Evolutionary conservation across 1,140 invertebrate genomes (phyloP).

Genomic region (Macrosteles quadrilineatus): DNA sequence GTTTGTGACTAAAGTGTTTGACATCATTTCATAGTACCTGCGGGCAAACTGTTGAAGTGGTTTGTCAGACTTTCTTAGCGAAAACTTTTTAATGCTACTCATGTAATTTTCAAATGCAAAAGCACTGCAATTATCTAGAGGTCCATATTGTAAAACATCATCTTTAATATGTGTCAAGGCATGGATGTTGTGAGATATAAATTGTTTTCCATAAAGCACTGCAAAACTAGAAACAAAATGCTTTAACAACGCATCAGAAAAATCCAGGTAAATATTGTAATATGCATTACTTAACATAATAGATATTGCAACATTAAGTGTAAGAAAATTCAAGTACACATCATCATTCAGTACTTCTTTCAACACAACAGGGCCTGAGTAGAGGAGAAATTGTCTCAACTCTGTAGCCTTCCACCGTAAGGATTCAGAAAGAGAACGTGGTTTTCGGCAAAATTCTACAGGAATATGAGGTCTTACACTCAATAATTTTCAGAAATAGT

Average conservation of each 20-base stretch:
- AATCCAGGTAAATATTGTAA: conserved; percentile 12
- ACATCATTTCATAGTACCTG: too few relatives aligned
- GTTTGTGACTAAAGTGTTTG: too few relatives aligned
- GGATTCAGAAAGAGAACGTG: too few relatives aligned
- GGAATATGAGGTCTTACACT: too few relatives aligned
- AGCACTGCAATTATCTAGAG: conserved; percentile 46
- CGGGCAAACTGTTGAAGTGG: too few relatives aligned
- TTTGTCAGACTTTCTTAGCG: too few relatives aligned
- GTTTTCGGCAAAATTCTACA: too few relatives aligned
- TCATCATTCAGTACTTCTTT: conserved; percentile 9
- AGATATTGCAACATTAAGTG: conserved; percentile 24
- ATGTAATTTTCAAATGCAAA: conserved; percentile 53
- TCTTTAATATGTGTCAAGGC: conserved; percentile 45
- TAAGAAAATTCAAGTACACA: conserved; percentile 32
- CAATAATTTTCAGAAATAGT: too few relatives aligned
- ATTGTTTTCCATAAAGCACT: conserved; percentile 36
- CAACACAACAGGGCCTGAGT: conserved; percentile 33
- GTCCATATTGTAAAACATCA: conserved; percentile 46
- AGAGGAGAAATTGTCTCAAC: conserved; percentile 39
- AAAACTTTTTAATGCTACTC: too few relatives aligned
- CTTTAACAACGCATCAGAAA: conserved; percentile 24
- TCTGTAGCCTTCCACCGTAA: conserved; percentile 40
- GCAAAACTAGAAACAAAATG: conserved; percentile 26
- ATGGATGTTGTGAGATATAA: conserved; percentile 36
- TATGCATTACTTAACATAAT: conserved; percentile 4